Conservation (phyloP, 2,888 invertebrate genomes). For the Pinctada fucata region DNA sequence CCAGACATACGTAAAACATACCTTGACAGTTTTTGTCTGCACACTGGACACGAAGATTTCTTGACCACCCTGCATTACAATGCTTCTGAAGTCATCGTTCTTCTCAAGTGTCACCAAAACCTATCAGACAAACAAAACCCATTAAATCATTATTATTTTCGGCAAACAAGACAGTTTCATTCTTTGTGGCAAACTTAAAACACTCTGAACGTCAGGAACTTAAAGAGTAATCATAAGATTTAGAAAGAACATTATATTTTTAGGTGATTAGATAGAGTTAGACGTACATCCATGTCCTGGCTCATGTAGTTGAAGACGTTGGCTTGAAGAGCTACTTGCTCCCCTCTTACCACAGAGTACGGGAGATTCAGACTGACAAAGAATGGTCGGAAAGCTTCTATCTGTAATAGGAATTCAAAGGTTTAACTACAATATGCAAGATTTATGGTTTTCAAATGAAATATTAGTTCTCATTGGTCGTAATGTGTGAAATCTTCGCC, state of each 20-base stretch:
- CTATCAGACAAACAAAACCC: conserved; percentile 45
- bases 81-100: conserved; percentile 79
- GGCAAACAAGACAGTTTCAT: background rate
- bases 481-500: background rate
- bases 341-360: conserved; percentile 91
- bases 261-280: background rate
- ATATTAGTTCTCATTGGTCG: background rate
- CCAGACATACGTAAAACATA: conserved; percentile 18
- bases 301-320: conserved; percentile 92
- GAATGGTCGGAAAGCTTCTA: conserved; percentile 89
- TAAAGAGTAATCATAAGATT: too few species aligned
- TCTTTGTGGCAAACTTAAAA: background rate
- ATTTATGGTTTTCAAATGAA: background rate
- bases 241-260: background rate
- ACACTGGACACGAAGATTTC: conserved; percentile 48
- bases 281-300: conserved; percentile 77
- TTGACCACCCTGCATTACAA: conserved; percentile 55
- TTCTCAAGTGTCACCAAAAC: conserved; percentile 92
- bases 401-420: conserved; percentile 70
- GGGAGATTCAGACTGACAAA: conserved; percentile 92
- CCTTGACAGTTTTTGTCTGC: conserved; percentile 52
- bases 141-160: background rate
- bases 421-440: too few species aligned
- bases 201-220: too few species aligned
- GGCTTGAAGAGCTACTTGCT: conserved; percentile 88